Percentiles rank a stretch among this genome's conserved stretches.
These are phyloP conservation scores for Limosa lapponica DNA, from an alignment of 2,797 vertebrate genomes.

Conservation along the genomic window DNA sequence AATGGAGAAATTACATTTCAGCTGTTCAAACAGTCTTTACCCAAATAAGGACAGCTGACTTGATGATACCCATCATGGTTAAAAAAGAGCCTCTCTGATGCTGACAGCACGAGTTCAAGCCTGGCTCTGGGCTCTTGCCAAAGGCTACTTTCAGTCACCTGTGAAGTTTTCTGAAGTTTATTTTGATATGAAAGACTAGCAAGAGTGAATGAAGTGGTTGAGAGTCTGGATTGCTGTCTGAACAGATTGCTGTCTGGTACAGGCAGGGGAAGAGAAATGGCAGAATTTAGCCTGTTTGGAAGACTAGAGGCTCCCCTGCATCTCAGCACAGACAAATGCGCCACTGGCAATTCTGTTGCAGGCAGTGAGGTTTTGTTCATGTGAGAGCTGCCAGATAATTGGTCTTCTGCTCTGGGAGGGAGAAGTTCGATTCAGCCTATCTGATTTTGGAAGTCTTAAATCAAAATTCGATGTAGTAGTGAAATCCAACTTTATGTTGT, in stretches of 20 bases:
- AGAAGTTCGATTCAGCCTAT: not conserved
- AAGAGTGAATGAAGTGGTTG: not conserved
- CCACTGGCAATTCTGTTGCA: not conserved
- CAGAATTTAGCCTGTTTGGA: not conserved
- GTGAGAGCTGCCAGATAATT: not conserved
- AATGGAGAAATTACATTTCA: not conserved
- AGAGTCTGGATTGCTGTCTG: not conserved
- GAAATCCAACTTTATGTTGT: not conserved
- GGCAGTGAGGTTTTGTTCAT: not conserved
- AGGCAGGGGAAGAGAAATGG: not conserved
- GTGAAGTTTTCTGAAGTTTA: not conserved
- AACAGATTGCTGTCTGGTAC: not conserved
- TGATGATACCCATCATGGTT: not conserved
- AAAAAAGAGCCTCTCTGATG: not conserved
- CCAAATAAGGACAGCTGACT: not conserved
- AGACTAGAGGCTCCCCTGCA: not conserved
- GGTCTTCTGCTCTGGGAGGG: not conserved
- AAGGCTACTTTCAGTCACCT: not conserved
- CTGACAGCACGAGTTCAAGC: not conserved
- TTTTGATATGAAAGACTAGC: not conserved
- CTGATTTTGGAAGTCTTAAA: not conserved
- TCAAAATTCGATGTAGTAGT: not conserved
- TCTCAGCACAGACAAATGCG: not conserved
- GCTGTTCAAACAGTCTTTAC: not conserved
- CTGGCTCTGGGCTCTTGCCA: not conserved